Evolutionary conservation across 2,797 vertebrate species (phyloP), one percentile per base, ranked within the genome.

Genomic region (Neostethus bicornis): DNA sequence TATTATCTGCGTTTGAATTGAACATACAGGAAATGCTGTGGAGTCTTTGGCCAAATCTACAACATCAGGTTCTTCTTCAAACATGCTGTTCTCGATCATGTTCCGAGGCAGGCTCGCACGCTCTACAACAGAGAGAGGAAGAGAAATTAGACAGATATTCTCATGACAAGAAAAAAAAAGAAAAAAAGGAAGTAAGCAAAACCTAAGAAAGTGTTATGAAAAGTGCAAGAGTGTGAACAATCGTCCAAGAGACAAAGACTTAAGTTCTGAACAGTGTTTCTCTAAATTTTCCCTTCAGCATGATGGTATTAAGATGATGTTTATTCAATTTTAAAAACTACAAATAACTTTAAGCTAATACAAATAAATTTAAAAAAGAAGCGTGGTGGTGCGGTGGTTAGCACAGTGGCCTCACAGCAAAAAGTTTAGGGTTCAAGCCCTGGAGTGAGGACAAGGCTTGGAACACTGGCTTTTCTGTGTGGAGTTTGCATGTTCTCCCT

Each of bases 31-130:
- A 83, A 95, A 95, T 34, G 94, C 82, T 64, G 89, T 79, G 7
- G 94, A 92, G 53, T 99, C 96, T 87, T 95, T 96, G 41, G 94
- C 96, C 83, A 98, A 90, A 85, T 98, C 96, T 52, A 98, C 94
- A 20, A 98, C 92, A 65, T 98, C 96, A 0, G 96, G 95, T 67
- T 99, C 97, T 81, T 99, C 97, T 75, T 99, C 96, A 92, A 98
- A 99, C 96, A 99, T 95, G 83, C 94, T 97, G 90, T 99, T 99
- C 91, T 99, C 96, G 80, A 99, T 99, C 96, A 99, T 99, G 90
- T 99, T 98, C 87, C 95, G 92, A 4, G 97, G 96, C 64, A 98
- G 89, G 62, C 89, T 93, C 66, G 92, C 87, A 73, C 50, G 91
- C 69, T 97, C 97, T 98, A 73, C 23, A 85, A 83, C 34, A 41